Base-by-base conservation (phyloP, 2,797 vertebrate genomes). In the Poeciliopsis presidionis region DNA sequence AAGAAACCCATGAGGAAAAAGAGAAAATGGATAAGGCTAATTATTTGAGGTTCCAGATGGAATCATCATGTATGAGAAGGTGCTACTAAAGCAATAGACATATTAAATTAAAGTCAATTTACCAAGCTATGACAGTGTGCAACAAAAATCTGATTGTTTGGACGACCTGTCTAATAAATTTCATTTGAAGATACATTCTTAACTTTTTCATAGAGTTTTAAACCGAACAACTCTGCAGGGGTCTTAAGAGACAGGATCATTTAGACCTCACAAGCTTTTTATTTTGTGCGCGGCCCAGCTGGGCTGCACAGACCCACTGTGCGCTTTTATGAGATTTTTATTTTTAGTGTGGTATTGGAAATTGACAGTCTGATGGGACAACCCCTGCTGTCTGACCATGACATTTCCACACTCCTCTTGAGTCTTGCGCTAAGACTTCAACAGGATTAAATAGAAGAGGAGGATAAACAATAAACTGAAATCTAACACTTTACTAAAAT, bases 1-100 rank as follows among this genome's bases (percentile, higher is more conserved):
- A 91, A 86, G 70, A 76, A 87, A 87, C 92, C 90, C 94, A 94
- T 90, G 91, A 93, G 89, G 83, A 88, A 90, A 90, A 92, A 78
- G 87, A 92, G 91, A 81, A 88, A 88, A 90, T 84, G 86, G 82
- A 83, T 80, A 78, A 86, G 77, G 81, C 75, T 84, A 89, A 74
- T 86, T 83, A 76, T 82, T 67, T 75, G 72, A 79, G 57, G 76
- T 72, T 86, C 75, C 76, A 86, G 47, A 51, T 82, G 82, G 82
- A 65, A 75, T 86, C 83, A 84, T 86, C 87, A 93, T 91, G 88
- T 93, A 89, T 92, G 89, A 87, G 78, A 86, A 75, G 81, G 57
- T 61, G 73, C 80, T 87, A 74, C 71, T 82, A 61, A 81, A 81
- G 71, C 12, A 59, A 30, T 83, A 75, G 77, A 73, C 81, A 82